Percentiles rank a stretch among this genome's conserved stretches.
phyloP scores from a whole-genome alignment of 2,888 invertebrate species.

The Icerya purchasi region DNA sequence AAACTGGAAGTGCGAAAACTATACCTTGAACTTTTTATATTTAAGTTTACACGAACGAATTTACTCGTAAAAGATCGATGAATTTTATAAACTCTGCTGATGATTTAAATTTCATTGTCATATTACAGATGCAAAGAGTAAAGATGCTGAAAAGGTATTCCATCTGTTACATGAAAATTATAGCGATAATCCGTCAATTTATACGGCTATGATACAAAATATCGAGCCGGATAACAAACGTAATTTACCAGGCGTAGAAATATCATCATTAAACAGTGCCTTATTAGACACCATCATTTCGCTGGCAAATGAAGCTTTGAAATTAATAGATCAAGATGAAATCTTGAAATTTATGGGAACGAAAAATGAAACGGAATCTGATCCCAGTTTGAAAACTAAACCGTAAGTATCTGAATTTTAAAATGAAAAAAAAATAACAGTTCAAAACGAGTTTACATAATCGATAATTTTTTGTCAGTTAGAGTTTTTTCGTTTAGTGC shows the following conservation, averaged over 20 bases:
- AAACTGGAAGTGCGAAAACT: no score
- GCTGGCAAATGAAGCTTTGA: not conserved
- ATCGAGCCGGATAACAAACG: constrained; percentile 35
- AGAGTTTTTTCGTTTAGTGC: no score
- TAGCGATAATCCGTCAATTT: constrained; percentile 26
- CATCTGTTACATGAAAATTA: not conserved
- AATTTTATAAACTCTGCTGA: no score
- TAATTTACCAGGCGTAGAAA: constrained; percentile 16
- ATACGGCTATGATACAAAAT: constrained; percentile 56
- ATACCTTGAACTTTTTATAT: no score
- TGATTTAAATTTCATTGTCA: no score
- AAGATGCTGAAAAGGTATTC: not conserved
- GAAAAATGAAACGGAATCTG: constrained; percentile 21
- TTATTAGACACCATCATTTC: not conserved
- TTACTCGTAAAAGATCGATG: no score
- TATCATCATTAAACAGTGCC: not conserved
- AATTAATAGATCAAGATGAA: not conserved
- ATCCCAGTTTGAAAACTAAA: not conserved
- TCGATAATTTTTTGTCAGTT: no score
- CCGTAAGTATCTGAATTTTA: constrained; percentile 14
- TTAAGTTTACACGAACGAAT: no score
- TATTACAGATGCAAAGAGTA: not conserved
- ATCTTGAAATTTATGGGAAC: constrained; percentile 5
- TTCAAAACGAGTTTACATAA: no score
- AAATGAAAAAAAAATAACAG: no score